Evolutionary conservation across 2,888 invertebrate genomes (phyloP).

Genomic region (Ceratothoa steindachneri): DNA sequence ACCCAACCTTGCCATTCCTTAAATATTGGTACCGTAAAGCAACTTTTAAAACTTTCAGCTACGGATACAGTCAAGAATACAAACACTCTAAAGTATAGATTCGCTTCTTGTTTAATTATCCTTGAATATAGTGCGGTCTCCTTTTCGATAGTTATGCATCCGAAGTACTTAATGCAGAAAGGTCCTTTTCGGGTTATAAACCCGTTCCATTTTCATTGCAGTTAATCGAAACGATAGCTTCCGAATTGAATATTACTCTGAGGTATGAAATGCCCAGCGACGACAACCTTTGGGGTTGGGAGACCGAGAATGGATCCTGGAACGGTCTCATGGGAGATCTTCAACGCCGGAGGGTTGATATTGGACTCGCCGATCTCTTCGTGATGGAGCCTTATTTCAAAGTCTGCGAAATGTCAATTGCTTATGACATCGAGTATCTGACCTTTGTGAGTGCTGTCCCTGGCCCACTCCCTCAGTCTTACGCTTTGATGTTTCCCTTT

Average conservation of each 20-base stretch:
- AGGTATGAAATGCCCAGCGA: conserved; percentile 23
- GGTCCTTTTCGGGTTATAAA: too few relatives aligned
- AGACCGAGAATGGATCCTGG: conserved; percentile 29
- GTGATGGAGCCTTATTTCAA: conserved; percentile 38
- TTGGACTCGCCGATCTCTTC: conserved; percentile 36
- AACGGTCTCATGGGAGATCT: conserved; percentile 40
- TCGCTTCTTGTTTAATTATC: too few relatives aligned
- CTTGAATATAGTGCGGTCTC: too few relatives aligned
- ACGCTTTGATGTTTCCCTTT: conserved; percentile 25
- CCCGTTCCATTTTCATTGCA: too few relatives aligned
- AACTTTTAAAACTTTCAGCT: too few relatives aligned
- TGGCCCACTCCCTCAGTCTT: conserved; percentile 35
- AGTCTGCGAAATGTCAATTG: conserved; percentile 32
- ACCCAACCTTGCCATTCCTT: too few relatives aligned
- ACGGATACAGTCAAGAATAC: too few relatives aligned
- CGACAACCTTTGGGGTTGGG: conserved; percentile 40
- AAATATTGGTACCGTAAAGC: too few relatives aligned
- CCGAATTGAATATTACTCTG: conserved; percentile 23
- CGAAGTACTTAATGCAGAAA: too few relatives aligned
- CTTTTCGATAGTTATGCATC: too few relatives aligned
- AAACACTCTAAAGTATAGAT: too few relatives aligned
- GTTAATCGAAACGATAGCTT: conserved; percentile 23
- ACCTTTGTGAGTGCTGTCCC: conserved; percentile 28
- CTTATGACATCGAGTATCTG: conserved; percentile 32
- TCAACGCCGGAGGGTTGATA: conserved; percentile 23